Conservation (phyloP, 2,797 vertebrate genomes). For the Clarias fuscus region DNA sequence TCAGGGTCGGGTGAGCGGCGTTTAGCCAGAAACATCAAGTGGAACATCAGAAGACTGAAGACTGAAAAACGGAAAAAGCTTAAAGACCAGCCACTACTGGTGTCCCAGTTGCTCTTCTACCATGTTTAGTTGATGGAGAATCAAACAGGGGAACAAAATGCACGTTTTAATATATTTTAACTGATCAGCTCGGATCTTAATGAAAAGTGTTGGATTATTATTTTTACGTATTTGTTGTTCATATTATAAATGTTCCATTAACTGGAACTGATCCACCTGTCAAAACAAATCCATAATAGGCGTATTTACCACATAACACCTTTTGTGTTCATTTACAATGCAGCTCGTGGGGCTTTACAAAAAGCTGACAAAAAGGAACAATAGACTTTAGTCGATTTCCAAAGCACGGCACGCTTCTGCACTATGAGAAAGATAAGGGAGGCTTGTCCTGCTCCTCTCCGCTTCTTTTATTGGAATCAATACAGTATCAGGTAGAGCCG, state of each 20-base stretch:
- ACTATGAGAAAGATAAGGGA: slow-evolving; percentile 33
- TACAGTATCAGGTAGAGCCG: slow-evolving; percentile 49
- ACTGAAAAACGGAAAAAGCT: not conserved
- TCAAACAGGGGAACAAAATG: not conserved
- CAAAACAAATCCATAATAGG: not conserved
- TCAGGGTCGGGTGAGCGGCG: not conserved
- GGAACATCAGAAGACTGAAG: not conserved
- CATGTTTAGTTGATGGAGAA: not conserved
- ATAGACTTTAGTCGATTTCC: slow-evolving; percentile 4
- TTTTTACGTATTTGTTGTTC: not conserved
- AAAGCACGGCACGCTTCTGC: not conserved
- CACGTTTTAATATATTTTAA: not conserved
- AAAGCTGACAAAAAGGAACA: slow-evolving; percentile 16
- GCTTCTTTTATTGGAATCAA: slow-evolving; percentile 54
- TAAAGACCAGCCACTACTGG: not conserved
- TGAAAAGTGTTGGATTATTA: not conserved
- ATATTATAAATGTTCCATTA: not conserved
- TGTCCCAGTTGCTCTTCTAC: too few relatives aligned
- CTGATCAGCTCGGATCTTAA: not conserved
- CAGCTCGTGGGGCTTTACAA: slow-evolving; percentile 7
- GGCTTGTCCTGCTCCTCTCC: slow-evolving; percentile 30
- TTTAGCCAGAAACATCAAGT: not conserved
- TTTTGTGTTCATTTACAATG: slow-evolving; percentile 11
- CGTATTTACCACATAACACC: not conserved
- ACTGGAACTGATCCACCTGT: not conserved